Evolutionary conservation across 2,888 invertebrate genomes (phyloP).

Genomic region (Calameuta pallipes): DNA sequence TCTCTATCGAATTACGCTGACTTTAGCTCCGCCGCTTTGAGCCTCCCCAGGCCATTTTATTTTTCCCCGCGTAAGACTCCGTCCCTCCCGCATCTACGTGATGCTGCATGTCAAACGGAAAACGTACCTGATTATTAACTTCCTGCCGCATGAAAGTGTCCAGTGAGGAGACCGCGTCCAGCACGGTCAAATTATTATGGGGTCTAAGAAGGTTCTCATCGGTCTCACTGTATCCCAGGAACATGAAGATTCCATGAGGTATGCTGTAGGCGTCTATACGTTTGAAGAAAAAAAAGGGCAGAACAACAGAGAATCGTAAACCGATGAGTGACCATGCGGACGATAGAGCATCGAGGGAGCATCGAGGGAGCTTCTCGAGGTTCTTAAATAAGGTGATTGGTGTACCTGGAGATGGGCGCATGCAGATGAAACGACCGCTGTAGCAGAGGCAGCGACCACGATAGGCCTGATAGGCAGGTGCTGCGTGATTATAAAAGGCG

Average conservation of each 20-base stretch:
- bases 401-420: conserved; percentile 81
- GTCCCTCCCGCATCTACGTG: neutral
- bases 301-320: neutral
- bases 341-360: neutral
- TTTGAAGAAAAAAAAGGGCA: conserved; percentile 14
- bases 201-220: conserved; percentile 86
- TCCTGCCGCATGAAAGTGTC: conserved; percentile 82
- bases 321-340: neutral
- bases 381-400: conserved; percentile 6
- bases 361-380: neutral
- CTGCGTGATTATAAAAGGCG: conserved; percentile 90
- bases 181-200: conserved; percentile 85
- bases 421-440: conserved; percentile 91
- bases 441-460: conserved; percentile 91
- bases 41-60: neutral
- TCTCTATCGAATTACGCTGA: neutral
- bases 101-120: neutral
- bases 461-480: conserved; percentile 90
- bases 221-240: conserved; percentile 90
- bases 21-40: neutral
- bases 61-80: neutral
- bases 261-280: conserved; percentile 78
- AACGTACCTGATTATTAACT: conserved; percentile 76
- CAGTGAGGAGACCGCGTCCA: conserved; percentile 84
- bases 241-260: conserved; percentile 87